A percentile compares a stretch with the other conserved stretches of the same genome.
Conservation (phyloP, 2,113 vertebrate species). For the Ceyx margarethae region DNA sequence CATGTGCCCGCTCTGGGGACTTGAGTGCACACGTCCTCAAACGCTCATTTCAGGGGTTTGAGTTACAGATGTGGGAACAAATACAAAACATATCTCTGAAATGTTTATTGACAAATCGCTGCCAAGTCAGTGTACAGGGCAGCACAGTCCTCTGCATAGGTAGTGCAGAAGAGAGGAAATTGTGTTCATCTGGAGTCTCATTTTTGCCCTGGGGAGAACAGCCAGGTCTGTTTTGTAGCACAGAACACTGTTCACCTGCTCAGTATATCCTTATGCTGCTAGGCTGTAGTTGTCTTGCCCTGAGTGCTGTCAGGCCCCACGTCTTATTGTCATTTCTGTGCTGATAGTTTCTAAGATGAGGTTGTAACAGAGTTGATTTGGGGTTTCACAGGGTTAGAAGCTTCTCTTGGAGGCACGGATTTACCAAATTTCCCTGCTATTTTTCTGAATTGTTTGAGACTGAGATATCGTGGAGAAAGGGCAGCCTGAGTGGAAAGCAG, state of each 20-base stretch:
- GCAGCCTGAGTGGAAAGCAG: neutral
- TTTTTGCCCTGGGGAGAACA: neutral
- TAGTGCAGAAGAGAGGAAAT: neutral
- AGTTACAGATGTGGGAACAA: neutral
- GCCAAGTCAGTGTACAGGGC: neutral
- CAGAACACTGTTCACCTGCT: neutral
- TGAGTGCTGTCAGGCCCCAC: too few relatives aligned
- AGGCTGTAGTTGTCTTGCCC: too few relatives aligned
- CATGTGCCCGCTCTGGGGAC: too few relatives aligned
- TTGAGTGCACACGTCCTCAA: neutral
- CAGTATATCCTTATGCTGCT: rapidly evolving
- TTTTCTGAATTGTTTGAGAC: neutral
- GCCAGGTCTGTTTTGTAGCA: neutral
- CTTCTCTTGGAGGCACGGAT: neutral
- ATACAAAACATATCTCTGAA: neutral
- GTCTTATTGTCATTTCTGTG: neutral
- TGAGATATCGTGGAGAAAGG: neutral
- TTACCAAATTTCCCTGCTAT: neutral
- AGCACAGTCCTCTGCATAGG: neutral
- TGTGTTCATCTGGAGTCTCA: rapidly evolving
- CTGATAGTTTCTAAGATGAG: neutral
- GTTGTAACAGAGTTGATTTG: neutral
- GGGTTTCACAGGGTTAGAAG: neutral
- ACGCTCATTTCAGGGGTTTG: neutral
- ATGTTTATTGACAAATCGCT: neutral